A percentile compares a stretch with the other conserved stretches of the same genome.
Conservation (phyloP, 2,113 vertebrate genomes). For the Mastomys coucha region DNA sequence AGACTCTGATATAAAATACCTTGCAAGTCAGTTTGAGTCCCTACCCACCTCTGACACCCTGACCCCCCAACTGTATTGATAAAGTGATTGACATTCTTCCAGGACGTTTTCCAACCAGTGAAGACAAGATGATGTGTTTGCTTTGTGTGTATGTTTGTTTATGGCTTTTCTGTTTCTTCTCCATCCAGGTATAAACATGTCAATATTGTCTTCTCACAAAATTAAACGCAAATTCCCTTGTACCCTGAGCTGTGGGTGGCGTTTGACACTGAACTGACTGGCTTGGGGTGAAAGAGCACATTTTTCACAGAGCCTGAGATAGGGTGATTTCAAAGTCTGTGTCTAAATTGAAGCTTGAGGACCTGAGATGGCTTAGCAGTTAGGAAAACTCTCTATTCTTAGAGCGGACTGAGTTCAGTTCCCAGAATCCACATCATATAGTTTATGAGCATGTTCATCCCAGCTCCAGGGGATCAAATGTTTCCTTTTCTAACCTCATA, state of each 20-base stretch:
- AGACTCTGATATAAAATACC: conserved; percentile 46
- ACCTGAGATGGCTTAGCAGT: neutral
- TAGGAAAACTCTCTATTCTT: neutral
- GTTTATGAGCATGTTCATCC: neutral
- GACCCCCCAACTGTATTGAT: neutral
- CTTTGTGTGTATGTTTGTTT: neutral
- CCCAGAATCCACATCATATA: too few relatives aligned
- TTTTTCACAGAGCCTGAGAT: neutral
- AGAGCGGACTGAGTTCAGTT: too few relatives aligned
- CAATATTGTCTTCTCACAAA: neutral
- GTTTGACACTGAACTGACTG: neutral
- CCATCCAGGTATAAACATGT: neutral
- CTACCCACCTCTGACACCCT: neutral
- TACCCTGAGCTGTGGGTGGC: neutral
- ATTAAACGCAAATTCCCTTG: conserved; percentile 19
- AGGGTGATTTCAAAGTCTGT: neutral
- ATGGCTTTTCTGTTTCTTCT: neutral
- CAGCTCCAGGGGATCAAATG: neutral
- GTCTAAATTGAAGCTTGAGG: neutral
- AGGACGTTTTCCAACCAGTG: neutral
- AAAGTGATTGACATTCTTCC: neutral
- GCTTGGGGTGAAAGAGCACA: neutral
- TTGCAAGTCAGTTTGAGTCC: neutral
- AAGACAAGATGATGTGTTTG: neutral
- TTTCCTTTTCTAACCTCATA: neutral